phyloP scores from a whole-genome alignment of 2,113 vertebrate genomes.

The Phocoena sinus region DNA sequence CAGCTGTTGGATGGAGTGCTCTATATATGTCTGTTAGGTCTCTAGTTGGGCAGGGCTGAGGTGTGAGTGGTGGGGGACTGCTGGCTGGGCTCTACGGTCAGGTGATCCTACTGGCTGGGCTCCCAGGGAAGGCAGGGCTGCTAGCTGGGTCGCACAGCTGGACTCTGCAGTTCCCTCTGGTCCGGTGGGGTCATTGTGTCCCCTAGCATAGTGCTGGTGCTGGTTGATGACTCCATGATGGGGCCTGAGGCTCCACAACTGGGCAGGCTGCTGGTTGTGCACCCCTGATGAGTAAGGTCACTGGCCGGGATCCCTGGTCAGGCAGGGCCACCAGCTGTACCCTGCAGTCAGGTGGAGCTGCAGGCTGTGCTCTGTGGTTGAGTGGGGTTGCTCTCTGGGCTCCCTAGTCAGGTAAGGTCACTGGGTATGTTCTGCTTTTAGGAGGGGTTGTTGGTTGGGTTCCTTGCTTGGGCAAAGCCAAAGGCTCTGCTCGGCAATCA shows the following conservation, averaged over 20 bases:
- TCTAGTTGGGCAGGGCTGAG: not conserved
- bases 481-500: not conserved
- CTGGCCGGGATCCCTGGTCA: not conserved
- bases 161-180: not conserved
- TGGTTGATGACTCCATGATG: not conserved
- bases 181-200: not conserved
- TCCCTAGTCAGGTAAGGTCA: not conserved
- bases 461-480: not conserved
- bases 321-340: not conserved
- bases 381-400: not conserved
- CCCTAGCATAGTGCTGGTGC: not conserved
- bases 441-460: not conserved
- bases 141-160: not conserved
- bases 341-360: not conserved
- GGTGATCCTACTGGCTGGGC: not conserved
- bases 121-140: not conserved
- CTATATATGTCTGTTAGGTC: not conserved
- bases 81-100: not conserved
- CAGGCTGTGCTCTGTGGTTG: not conserved
- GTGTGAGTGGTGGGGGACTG: too few relatives aligned
- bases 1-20: not conserved
- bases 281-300: not conserved
- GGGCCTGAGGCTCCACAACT: not conserved
- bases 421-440: not conserved
- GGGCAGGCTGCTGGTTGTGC: not conserved